These are phyloP conservation scores for Theonella swinhoei DNA, from an alignment of 37 sponge, comb jelly and placozoan species.

Conservation along the genomic window DNA sequence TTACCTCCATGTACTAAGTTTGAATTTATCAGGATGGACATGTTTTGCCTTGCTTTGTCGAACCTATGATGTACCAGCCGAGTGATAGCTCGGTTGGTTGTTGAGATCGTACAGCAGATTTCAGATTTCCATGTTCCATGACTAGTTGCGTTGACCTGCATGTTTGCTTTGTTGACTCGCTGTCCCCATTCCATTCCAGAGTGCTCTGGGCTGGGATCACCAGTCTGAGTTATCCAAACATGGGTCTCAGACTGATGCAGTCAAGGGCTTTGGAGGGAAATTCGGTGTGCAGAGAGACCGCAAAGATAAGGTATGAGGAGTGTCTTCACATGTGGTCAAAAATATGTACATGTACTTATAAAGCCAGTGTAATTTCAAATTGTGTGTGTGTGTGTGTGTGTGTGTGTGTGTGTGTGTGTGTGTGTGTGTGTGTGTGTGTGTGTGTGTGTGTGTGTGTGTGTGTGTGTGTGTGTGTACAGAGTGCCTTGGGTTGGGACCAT, in stretches of 20 bases:
- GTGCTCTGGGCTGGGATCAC: slow-evolving; percentile 86
- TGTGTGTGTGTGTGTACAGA: slow-evolving; percentile 20
- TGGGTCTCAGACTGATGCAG: slow-evolving; percentile 82
- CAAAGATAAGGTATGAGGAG: slow-evolving; percentile 75
- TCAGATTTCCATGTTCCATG: no score
- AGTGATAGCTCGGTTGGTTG: no score
- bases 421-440: slow-evolving; percentile 14
- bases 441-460: slow-evolving; percentile 16
- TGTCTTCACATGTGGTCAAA: no score
- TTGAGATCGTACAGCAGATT: no score
- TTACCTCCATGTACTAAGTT: no score
- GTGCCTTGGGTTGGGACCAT: slow-evolving; percentile 87
- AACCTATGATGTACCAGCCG: no score
- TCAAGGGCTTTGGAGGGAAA: slow-evolving; percentile 95
- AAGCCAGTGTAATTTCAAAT: background rate
- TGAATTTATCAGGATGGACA: no score
- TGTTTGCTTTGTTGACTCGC: no score
- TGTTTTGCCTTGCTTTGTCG: no score
- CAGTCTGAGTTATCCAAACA: slow-evolving; percentile 81
- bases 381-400: slow-evolving; percentile 14
- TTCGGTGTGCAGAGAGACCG: slow-evolving; percentile 92
- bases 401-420: no score
- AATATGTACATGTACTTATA: no score
- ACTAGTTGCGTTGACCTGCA: no score
- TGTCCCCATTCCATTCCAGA: slow-evolving; percentile 15